A percentile compares a stretch with the other conserved stretches of the same genome.
These are phyloP conservation scores for Rhabdomys pumilio DNA, from an alignment of 2,797 vertebrate genomes.

Conservation along the genomic window DNA sequence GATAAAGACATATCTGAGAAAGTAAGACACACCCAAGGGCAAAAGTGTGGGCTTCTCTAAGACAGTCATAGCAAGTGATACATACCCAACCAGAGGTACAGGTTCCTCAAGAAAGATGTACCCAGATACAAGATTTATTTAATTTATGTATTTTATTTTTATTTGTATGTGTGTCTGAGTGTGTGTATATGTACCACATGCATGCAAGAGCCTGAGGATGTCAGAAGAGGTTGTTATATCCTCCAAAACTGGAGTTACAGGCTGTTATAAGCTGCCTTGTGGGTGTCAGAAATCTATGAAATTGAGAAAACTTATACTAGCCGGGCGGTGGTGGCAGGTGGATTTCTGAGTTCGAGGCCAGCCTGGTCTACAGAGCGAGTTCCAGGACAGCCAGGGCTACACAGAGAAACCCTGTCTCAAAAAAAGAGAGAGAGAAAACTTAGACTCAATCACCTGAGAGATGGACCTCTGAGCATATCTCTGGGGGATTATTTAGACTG, in stretches of 20 bases:
- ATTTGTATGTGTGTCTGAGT: neutral
- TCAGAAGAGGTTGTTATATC: neutral
- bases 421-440: too few relatives aligned
- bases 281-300: neutral
- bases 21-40: neutral
- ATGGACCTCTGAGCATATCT: neutral
- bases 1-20: neutral
- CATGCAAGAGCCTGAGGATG: neutral
- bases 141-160: neutral
- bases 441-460: neutral
- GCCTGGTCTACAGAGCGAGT: too few relatives aligned
- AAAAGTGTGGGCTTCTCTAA: neutral
- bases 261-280: neutral
- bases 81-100: neutral
- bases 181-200: neutral
- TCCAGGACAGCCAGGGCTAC: too few relatives aligned
- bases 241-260: neutral
- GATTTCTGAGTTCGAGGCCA: too few relatives aligned
- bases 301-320: neutral
- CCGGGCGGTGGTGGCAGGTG: too few relatives aligned
- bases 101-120: neutral
- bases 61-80: neutral
- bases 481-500: neutral
- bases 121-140: neutral
- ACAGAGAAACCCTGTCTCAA: too few relatives aligned